Evolutionary conservation across 1,140 invertebrate genomes (phyloP), one percentile per base, ranked within the genome.

Genomic region (Choristoneura fumiferana): DNA sequence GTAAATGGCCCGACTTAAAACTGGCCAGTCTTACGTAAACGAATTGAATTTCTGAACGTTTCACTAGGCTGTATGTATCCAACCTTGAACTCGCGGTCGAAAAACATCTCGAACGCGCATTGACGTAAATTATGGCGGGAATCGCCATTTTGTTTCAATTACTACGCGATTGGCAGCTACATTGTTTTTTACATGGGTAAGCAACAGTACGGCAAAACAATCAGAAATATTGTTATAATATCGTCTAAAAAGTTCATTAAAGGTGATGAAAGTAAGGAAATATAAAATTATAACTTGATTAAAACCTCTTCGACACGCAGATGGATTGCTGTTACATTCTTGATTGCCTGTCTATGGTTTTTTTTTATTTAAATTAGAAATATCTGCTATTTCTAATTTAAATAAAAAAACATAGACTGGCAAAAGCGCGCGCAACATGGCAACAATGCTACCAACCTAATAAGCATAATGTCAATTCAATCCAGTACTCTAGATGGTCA

Each of bases 1-100:
- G 22, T 29, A 29, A 29, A 29, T 29, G 2, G 22, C 6, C 6
- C 22, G 6, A 6, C 22, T 29, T 29, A 2, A 3, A n/a, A 13
- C 10, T 22, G 22, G 43, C 43, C 43, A 10, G 43, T 29, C 43
- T 49, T 49, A 49, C 43, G 43, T 49, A 49, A 49, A 49, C 22
- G 22, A 45, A 29, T 29, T 29, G 22, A 9, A 29, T 45, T 49
- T 49, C 22, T 18, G 40, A 22, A 18, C 40, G 43, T 13, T 10
- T n/a, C 2, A 6, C 22, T 29, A 29, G 22, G 22, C 6, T 29
- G 22, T 29, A 29, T 29, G 22, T 29, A 29, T 18, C 29, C 53
- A 54, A 59, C 65, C 69, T 71, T 71, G 69, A 71, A 71, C 65
- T 71, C 55, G 35, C 58, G 56, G 56, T 43, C 60, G 49, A 60